Evolutionary conservation across 2,797 vertebrate species (phyloP), one percentile per base, ranked within the genome.

Genomic region (Acomys russatus): DNA sequence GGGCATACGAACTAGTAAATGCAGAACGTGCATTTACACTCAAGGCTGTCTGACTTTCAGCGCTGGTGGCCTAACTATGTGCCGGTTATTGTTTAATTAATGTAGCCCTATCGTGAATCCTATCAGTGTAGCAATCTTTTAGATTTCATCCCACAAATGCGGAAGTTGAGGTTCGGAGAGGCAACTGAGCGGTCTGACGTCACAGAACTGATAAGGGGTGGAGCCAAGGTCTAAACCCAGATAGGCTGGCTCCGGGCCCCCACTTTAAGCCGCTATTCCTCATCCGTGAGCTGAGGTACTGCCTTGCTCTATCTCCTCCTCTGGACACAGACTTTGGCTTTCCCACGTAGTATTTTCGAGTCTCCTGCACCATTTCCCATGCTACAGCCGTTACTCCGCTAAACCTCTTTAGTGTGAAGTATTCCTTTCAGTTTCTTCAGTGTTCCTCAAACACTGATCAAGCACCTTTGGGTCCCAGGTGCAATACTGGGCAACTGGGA

Each of bases 11-110:
- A 92, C 38, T 61, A 28, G 63, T 86, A 82, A 64, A 74, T 35
- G 83, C 76, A 86, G 56, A 91, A 91, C 11, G 56, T 74, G 23
- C 30, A 78, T 71, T 92, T 87, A 92, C 76, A 63, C 30, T 59
- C 54, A 38, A 23, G 51, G 30, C 73, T 88, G 51, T 30, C 3
- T 95, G 77, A 82, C 74, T 82, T 3, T 12, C 66, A 80, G 83
- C 28, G 44, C 44, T 44, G 44, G 44, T 4, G 4, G 44, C 44
- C 44, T 44, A 83, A 17, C 56, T 38, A 3, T 33, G 61, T 88
- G 51, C 66, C 44, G 79, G 35, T 88, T 91, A 44, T 51, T 86
- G 28, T 28, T 95, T 63, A 90, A 76, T 77, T 78, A 20, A 15
- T 64, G 83, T 87, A 78, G 30, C 33, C 59, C 61, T 93, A 33